Evolutionary conservation across 2,888 invertebrate species (phyloP).

Genomic region (Ditylenchus weischeri): DNA sequence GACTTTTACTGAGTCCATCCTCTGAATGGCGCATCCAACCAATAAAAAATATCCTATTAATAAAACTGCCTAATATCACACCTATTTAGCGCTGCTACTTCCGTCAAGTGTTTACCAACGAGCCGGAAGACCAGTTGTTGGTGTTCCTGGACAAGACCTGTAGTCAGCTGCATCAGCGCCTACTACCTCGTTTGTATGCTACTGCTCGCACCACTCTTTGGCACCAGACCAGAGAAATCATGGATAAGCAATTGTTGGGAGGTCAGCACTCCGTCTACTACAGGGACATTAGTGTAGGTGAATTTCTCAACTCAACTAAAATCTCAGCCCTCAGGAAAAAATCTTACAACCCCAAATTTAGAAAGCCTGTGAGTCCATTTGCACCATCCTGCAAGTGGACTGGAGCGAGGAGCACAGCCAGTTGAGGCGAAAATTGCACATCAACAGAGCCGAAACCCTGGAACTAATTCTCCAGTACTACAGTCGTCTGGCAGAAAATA

Average conservation of each 20-base stretch:
- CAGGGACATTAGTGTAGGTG: conserved; percentile 23
- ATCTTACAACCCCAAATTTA: not conserved
- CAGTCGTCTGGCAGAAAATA: conserved; percentile 29
- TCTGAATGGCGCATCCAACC: too few species aligned
- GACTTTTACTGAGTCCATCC: too few species aligned
- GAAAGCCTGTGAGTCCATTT: conserved; percentile 15
- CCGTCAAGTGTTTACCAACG: conserved; percentile 29
- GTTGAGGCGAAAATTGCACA: conserved; percentile 23
- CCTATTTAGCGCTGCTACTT: conserved; percentile 26
- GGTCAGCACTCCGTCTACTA: conserved; percentile 19
- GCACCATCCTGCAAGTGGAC: conserved; percentile 22
- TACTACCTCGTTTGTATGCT: conserved; percentile 32
- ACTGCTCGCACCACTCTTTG: conserved; percentile 25
- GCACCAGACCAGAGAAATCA: conserved; percentile 21
- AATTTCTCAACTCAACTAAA: not conserved
- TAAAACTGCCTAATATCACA: conserved; percentile 11
- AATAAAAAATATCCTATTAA: too few species aligned
- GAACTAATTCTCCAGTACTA: conserved; percentile 41
- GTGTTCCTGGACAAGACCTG: conserved; percentile 24
- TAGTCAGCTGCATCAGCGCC: conserved; percentile 14
- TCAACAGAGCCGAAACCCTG: conserved; percentile 29
- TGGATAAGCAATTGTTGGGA: conserved; percentile 19
- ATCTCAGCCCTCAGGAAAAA: too few species aligned
- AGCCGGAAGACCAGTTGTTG: conserved; percentile 29
- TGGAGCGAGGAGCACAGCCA: conserved; percentile 29